Evolutionary conservation across 2,888 invertebrate species (phyloP), one percentile per base, ranked within the genome.

Genomic region (Drosophila anceps): DNA sequence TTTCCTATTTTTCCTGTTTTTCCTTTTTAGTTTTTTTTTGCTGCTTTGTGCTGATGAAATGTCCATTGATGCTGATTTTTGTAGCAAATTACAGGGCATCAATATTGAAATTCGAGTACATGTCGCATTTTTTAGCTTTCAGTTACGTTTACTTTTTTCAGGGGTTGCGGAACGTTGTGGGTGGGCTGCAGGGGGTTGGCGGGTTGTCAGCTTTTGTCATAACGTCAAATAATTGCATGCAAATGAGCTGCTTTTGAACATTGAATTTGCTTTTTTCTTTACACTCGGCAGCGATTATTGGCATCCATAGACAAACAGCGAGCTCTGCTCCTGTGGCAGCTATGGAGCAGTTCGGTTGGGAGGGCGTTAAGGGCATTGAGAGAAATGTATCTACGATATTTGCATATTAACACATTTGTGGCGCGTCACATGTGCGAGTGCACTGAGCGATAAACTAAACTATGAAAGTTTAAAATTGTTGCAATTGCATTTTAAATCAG

Each of bases 51-150:
- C 35, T 82, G 84, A 81, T 82, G 73, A 81, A 84, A 84, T 80
- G 78, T 74, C 80, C 83, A 82, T 83, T 83, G 78, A 74, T 68
- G 77, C 74, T 69, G 79, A 85, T 81, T 79, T 79, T 81, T 66
- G 64, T 69, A 64, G 76, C 73, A 85, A 85, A 85, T 84, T 84
- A 85, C 78, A 80, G 64, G 69, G 82, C 81, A 82, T 76, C 76
- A 79, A 81, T 79, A 81, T 74, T 79, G 81, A 82, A 77, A 82
- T 79, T 81, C 74, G 81, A 84, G 84, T 73, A 82, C 78, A 79
- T 72, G 80, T 73, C 75, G 72, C 73, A 67, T 75, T 79, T 76
- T 61, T 75, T 65, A 44, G 48, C 63, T 69, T 53, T 68, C 63
- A 43, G 60, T 39, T 46, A 43, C 57, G 18, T 13, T 10, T 48